These are phyloP conservation scores for Labroides dimidiatus DNA, from an alignment of 2,797 vertebrate genomes.

Conservation along the genomic window DNA sequence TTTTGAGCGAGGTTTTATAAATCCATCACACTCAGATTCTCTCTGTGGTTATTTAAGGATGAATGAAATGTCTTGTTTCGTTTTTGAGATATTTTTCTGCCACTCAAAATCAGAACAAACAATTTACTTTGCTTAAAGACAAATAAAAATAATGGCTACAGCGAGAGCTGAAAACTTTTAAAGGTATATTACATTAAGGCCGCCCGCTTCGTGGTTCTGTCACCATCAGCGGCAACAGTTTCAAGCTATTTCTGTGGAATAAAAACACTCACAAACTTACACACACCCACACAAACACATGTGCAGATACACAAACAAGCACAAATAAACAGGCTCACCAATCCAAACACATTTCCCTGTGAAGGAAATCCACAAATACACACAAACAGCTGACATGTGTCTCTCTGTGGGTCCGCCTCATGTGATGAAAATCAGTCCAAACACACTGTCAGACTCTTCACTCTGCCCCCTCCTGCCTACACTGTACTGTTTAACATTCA, in stretches of 20 bases:
- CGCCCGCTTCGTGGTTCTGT: constrained; percentile 31
- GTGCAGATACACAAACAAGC: constrained; percentile 48
- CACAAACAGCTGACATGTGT: constrained; percentile 59
- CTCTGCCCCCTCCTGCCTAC: constrained; percentile 16
- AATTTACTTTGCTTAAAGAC: background rate
- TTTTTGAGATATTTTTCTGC: background rate
- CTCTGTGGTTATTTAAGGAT: background rate
- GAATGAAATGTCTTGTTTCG: background rate
- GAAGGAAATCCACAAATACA: constrained; percentile 66
- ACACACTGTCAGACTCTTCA: constrained; percentile 28
- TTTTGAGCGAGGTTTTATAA: background rate
- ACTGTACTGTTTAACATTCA: constrained; percentile 17
- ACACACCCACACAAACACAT: constrained; percentile 32
- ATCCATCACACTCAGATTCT: background rate
- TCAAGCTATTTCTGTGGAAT: constrained; percentile 47
- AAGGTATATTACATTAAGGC: background rate
- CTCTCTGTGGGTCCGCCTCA: constrained; percentile 40
- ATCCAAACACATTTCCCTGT: constrained; percentile 61
- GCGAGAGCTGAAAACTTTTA: constrained; percentile 2
- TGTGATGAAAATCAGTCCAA: constrained; percentile 41
- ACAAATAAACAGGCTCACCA: constrained; percentile 60
- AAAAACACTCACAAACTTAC: constrained; percentile 35
- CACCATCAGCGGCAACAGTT: constrained; percentile 50
- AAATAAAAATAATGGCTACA: background rate
- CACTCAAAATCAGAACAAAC: background rate